Percentiles rank a stretch among this genome's conserved stretches.
Conservation (phyloP, 2,113 vertebrate genomes). For the Lethenteron reissneri region DNA sequence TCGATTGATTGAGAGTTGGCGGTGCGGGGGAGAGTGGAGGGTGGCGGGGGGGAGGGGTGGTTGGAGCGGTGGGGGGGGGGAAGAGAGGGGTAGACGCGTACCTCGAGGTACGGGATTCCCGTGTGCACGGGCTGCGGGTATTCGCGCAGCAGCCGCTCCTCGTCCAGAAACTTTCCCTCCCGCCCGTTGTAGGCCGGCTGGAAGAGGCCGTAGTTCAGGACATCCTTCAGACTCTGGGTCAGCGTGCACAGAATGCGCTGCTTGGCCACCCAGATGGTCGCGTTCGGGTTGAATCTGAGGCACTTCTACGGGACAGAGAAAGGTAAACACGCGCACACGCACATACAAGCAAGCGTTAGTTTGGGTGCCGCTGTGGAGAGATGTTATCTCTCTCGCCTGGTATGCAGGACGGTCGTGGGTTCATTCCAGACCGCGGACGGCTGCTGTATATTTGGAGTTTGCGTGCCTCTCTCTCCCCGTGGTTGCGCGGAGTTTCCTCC, state of each 20-base stretch:
- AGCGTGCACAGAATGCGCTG: conserved; percentile 60
- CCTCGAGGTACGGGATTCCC: conserved; percentile 66
- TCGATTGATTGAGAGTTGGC: too few species aligned
- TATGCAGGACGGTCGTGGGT: too few species aligned
- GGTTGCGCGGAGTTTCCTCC: too few species aligned
- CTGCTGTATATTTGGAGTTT: too few species aligned
- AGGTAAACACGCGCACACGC: neutral
- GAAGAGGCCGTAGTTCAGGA: conserved; percentile 82
- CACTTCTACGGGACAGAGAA: conserved; percentile 45
- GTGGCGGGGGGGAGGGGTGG: too few species aligned
- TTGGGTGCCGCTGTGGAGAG: too few species aligned
- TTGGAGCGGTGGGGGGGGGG: too few species aligned
- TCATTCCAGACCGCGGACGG: too few species aligned
- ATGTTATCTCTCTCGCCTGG: too few species aligned
- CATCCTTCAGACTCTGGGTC: conserved; percentile 68
- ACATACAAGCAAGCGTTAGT: too few species aligned
- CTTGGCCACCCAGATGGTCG: conserved; percentile 66
- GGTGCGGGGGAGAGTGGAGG: too few species aligned
- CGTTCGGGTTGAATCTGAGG: conserved; percentile 59
- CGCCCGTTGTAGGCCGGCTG: conserved; percentile 52
- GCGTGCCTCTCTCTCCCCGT: too few species aligned
- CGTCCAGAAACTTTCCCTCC: conserved; percentile 71
- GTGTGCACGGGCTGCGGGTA: conserved; percentile 54
- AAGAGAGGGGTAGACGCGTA: conserved; percentile 13
- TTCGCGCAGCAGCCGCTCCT: conserved; percentile 54